Evolutionary conservation across 2,888 invertebrate species (phyloP).

Genomic region (Metacarcinus magister): DNA sequence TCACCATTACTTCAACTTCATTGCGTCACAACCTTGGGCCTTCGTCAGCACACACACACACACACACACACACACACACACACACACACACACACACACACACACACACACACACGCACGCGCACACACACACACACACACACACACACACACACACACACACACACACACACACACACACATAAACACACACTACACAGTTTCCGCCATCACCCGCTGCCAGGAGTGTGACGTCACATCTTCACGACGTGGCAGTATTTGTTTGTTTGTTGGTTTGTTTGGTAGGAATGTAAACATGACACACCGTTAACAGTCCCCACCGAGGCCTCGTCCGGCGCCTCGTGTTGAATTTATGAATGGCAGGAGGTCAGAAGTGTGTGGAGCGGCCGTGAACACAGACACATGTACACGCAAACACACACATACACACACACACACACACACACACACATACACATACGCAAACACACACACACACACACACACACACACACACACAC

Average conservation of each 20-base stretch:
- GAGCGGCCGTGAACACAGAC: not conserved
- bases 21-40: not conserved
- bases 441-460: not conserved
- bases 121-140: no score
- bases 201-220: not conserved
- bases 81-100: no score
- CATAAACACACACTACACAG: not conserved
- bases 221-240: not conserved
- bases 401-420: no score
- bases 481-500: constrained; percentile 26
- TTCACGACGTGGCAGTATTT: not conserved
- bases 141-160: no score
- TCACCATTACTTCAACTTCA: not conserved
- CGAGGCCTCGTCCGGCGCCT: not conserved
- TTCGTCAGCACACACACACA: not conserved
- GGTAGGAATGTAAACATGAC: not conserved
- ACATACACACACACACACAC: constrained; percentile 13
- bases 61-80: not conserved
- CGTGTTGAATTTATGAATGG: not conserved
- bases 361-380: not conserved
- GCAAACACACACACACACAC: not conserved
- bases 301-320: not conserved
- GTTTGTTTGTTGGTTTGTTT: constrained; percentile 13
- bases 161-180: constrained; percentile 20
- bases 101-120: no score